Conservation (phyloP, 2,888 invertebrate genomes). For the Hesperia comma region DNA sequence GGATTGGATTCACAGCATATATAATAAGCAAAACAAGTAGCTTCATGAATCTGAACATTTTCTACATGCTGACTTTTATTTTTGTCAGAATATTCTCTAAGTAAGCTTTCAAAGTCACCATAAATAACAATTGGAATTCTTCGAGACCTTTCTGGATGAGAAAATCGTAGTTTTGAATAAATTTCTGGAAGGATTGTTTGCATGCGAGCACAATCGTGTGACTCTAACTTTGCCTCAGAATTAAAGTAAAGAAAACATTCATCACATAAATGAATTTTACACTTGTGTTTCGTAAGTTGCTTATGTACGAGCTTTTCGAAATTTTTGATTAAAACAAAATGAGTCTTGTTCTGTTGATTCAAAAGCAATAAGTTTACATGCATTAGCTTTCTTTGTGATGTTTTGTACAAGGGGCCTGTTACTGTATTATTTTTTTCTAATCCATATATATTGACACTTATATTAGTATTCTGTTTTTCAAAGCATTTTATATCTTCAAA, state of each 20-base stretch:
- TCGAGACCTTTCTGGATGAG: background rate
- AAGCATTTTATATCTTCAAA: background rate
- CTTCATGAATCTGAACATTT: background rate
- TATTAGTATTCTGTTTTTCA: background rate
- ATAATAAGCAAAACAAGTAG: constrained; percentile 4
- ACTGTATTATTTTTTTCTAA: background rate
- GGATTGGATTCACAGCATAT: constrained; percentile 19
- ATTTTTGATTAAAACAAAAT: constrained; percentile 4
- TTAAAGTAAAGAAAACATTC: constrained; percentile 2
- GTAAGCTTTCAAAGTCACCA: background rate
- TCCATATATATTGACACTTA: background rate
- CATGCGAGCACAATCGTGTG: constrained; percentile 1
- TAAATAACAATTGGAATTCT: constrained; percentile 1
- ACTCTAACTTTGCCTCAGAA: background rate
- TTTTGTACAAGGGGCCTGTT: background rate
- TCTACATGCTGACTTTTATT: background rate
- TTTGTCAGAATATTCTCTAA: constrained; percentile 16
- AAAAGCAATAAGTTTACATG: constrained; percentile 1
- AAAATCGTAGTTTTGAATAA: background rate
- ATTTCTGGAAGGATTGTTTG: background rate
- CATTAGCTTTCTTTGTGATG: background rate
- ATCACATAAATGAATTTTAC: constrained; percentile 4
- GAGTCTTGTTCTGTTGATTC: background rate
- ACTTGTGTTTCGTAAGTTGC: constrained; percentile 1
- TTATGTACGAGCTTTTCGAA: background rate